phyloP scores from a whole-genome alignment of 2,797 vertebrate genomes.

The Eidolon dupreanum region DNA sequence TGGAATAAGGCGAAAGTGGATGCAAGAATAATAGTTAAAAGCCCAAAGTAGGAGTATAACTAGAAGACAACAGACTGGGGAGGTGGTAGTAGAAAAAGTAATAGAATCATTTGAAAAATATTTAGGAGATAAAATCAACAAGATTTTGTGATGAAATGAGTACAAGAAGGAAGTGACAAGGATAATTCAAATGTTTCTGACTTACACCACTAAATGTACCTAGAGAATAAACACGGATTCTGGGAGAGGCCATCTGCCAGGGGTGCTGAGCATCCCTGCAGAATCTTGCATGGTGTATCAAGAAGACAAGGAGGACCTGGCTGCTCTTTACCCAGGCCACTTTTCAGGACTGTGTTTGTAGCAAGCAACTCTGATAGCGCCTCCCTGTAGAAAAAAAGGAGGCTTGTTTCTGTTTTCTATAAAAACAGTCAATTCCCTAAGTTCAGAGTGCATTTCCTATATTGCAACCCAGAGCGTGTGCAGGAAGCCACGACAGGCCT shows the following conservation, averaged over 20 bases:
- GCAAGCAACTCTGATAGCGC: not conserved
- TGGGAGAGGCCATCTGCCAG: not conserved
- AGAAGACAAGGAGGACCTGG: not conserved
- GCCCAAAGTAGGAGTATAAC: not conserved
- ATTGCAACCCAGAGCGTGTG: not conserved
- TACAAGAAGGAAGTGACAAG: not conserved
- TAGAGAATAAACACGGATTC: not conserved
- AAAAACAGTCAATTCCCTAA: not conserved
- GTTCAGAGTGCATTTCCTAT: not conserved
- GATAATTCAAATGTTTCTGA: not conserved
- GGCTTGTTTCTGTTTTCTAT: not conserved
- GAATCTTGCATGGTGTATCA: not conserved
- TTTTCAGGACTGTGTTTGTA: not conserved
- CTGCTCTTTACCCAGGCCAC: not conserved
- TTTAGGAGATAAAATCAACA: not conserved
- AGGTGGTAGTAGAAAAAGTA: not conserved
- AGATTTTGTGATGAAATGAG: not conserved
- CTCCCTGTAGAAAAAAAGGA: not conserved
- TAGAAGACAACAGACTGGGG: not conserved
- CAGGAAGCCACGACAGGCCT: not conserved
- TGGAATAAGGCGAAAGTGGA: not conserved
- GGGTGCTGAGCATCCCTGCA: not conserved
- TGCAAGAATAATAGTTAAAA: not conserved
- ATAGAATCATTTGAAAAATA: not conserved
- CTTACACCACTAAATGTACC: not conserved